phyloP scores from a whole-genome alignment of 2,113 vertebrate species.

The Mandrillus leucophaeus region DNA sequence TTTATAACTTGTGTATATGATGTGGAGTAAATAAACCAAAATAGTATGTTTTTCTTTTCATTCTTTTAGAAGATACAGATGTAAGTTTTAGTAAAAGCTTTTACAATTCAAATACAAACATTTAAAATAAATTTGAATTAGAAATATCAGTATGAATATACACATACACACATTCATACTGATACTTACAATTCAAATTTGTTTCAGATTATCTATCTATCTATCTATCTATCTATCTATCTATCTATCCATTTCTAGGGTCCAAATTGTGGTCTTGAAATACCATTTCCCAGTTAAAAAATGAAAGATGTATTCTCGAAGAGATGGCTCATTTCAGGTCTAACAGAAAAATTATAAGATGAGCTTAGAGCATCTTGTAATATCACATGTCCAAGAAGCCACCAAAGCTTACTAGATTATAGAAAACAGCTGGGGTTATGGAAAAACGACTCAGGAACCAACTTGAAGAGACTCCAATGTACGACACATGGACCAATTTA shows the following conservation, averaged over 20 bases:
- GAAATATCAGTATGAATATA: not conserved
- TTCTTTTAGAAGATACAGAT: not conserved
- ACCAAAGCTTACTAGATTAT: not conserved
- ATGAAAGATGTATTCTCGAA: not conserved
- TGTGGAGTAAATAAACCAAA: not conserved
- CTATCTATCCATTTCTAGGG: not conserved
- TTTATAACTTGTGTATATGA: not conserved
- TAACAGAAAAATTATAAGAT: constrained; percentile 12
- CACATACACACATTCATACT: not conserved
- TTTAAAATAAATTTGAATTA: constrained; percentile 46
- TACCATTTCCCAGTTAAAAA: not conserved
- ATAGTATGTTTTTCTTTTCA: not conserved
- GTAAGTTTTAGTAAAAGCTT: constrained; percentile 17
- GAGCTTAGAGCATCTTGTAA: not conserved
- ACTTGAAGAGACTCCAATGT: not conserved
- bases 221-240: not conserved
- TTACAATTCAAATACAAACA: constrained; percentile 4
- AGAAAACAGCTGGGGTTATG: not conserved
- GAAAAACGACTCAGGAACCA: not conserved
- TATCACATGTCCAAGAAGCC: not conserved
- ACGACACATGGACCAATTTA: not conserved
- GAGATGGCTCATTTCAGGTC: not conserved
- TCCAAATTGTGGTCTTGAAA: not conserved
- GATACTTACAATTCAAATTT: constrained; percentile 24
- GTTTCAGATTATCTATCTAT: not conserved